Evolutionary conservation across 2,888 invertebrate species (phyloP), one percentile per base, ranked within the genome.

Genomic region (Orthosia incerta): DNA sequence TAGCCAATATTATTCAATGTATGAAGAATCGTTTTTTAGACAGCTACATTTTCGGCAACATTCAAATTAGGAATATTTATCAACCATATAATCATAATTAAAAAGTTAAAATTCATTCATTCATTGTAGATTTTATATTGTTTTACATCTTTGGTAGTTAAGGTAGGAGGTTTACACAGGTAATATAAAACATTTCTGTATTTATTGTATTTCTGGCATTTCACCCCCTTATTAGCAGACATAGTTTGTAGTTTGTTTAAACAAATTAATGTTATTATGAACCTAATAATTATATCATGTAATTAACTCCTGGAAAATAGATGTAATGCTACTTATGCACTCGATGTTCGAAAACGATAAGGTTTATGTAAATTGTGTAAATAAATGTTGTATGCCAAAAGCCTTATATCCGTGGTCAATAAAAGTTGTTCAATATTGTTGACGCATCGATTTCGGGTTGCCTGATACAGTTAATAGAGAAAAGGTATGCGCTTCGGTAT

Each of bases 361-460:
- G 0, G 39, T 45, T 69, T 66, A 31, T 72, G 50, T 74, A 73
- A 74, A 71, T 70, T 79, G 64, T 83, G 63, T 64, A 66, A 81
- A 76, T 83, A 81, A 67, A 69, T 82, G n/a, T 71, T 50, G 56
- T 65, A 67, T 55, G 56, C 67, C 60, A 31, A 31, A 55, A n/a
- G 50, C 31, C 20, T 53, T 13, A 4, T 68, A 15, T 26, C 48
- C 26, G 4, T 48, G 20, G 20, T 78, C 48, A 60, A 55, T 23
- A 55, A 48, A 60, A 48, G 18, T 53, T 46, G 39, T 13, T 13
- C 13, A 51, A 53, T 11, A 26, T 48, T 60, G 20, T 70, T 45
- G 26, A 7, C 4, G 18, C 7, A 39, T 39, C 23, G 45, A n/a
- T n/a, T 15, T n/a, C 0, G 39, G 13, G 1, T 15, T 39, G 12